Base-by-base conservation (phyloP, 2,888 invertebrate species). In the Carcina quercana region DNA sequence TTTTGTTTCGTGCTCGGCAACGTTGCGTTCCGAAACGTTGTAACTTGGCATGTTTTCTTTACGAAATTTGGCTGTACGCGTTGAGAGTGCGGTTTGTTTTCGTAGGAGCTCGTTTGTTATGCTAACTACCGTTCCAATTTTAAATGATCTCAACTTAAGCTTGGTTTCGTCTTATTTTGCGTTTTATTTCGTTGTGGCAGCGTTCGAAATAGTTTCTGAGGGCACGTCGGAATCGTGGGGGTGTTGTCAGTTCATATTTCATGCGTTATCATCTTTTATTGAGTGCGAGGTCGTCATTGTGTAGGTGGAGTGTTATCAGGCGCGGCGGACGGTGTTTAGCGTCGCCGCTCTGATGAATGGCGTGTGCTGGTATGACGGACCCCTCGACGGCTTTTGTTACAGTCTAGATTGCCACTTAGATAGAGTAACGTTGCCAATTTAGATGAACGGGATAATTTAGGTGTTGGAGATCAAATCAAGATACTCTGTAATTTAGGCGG, bases 191-290 rank as follows among this genome's bases (percentile, higher is more conserved):
- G 2, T 17, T 5, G 1, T 0, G 0, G 19, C 50, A 66, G 37
- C 42, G 56, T 52, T 25, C 32, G 49, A 10, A 45, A 46, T 61
- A 2, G 25, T 8, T 43, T 47, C 34, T 6, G 25, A 15, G 25
- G 32, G 6, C 28, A 53, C 28, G 47, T 53, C 46, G 49, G 68
- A 69, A 72, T n/a, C n/a, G n/a, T n/a, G n/a, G 24, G 76, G 76
- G 76, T 74, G 64, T 69, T 63, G 61, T 59, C 68, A 75, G 80
- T 82, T 80, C 82, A 82, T 82, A 83, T 80, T 83, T 83, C 80
- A 82, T 75, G 70, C 74, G 82, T 80, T 83, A 83, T 83, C 82
- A 82, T 83, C 79, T 80, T 83, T 83, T 83, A 83, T 83, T 79
- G 80, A 83, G 82, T 83, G 82, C 72, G 76, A 79, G 80, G 62